Base-by-base conservation (phyloP, 2,113 vertebrate species). In the Lycaon pictus region DNA sequence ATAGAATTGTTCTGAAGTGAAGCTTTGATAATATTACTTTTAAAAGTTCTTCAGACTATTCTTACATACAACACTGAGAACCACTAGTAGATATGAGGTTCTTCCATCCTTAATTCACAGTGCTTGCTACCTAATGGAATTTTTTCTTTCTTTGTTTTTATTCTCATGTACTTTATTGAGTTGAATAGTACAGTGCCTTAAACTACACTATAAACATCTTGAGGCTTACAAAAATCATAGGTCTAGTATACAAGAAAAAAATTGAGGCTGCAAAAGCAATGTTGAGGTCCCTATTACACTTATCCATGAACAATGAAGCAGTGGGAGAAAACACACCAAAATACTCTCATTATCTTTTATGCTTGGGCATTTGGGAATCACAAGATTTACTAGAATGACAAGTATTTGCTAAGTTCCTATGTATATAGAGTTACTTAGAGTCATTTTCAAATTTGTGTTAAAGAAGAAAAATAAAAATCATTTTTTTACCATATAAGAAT, bases 381-480 rank as follows among this genome's bases (percentile, higher is more conserved):
- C 25, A 86, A 11, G 12, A 20, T 23, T 95, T 43, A 69, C 32
- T 8, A 82, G 29, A 74, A 80, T 69, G 8, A 56, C 12, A 91
- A 79, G 11, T 16, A 82, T 69, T 74, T 86, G 72, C 27, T 86
- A 81, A 88, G 60, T 81, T 67, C 23, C 51, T 56, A 13, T 67
- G 17, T 19, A 4, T n/a, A 53, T 60, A 67, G 63, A 71, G 13
- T 35, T 93, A 79, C 7, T 48, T 56, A 58, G 86, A 88, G 23
- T 3, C 9, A 71, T 48, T 60, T 23, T 86, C 12, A 25, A 97
- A 72, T 8, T 56, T 63, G 4, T 74, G 13, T 53, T 93, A 85
- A 95, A 53, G 11, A 22, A 63, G 7, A 86, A 89, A 86, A 95
- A 85, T 29, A n/a, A 90, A 94, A 95, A 84, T 90, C 3, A 74